These are phyloP conservation scores for Streptopelia turtur DNA, from an alignment of 2,797 vertebrate species.

Conservation along the genomic window DNA sequence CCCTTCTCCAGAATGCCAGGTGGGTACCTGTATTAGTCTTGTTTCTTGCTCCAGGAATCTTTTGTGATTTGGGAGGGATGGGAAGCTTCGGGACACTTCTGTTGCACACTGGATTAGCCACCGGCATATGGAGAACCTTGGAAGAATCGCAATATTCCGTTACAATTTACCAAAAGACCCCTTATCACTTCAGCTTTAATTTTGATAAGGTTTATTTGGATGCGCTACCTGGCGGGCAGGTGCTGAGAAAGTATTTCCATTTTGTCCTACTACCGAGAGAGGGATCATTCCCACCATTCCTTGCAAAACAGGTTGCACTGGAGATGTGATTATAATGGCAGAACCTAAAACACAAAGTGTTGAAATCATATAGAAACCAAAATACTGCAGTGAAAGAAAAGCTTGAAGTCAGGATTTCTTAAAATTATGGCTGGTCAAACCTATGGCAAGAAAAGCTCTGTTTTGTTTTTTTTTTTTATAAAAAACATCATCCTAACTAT, in stretches of 20 bases:
- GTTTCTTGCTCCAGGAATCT: slow-evolving; percentile 70
- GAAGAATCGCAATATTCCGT: slow-evolving; percentile 9
- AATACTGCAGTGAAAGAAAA: background rate
- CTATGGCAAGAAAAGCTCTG: background rate
- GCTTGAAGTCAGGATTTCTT: background rate
- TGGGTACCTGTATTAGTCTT: slow-evolving; percentile 73
- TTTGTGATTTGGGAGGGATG: slow-evolving; percentile 79
- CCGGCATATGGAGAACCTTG: slow-evolving; percentile 82
- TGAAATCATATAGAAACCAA: background rate
- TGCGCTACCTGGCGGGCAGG: slow-evolving; percentile 87
- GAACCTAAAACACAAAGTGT: slow-evolving; percentile 82
- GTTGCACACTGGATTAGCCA: slow-evolving; percentile 76
- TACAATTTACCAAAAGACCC: background rate
- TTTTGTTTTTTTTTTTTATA: background rate
- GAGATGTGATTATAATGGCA: slow-evolving; percentile 90
- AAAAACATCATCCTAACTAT: background rate
- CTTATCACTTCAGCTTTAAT: background rate
- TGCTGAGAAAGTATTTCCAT: slow-evolving; percentile 83
- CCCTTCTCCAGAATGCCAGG: background rate
- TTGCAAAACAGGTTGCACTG: slow-evolving; percentile 88
- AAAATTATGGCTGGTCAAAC: background rate
- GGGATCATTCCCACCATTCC: slow-evolving; percentile 90
- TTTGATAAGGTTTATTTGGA: background rate
- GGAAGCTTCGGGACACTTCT: slow-evolving; percentile 79
- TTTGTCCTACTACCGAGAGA: slow-evolving; percentile 89